Base-by-base conservation (phyloP, 2,113 vertebrate species). In the Rhinolophus ferrumequinum region DNA sequence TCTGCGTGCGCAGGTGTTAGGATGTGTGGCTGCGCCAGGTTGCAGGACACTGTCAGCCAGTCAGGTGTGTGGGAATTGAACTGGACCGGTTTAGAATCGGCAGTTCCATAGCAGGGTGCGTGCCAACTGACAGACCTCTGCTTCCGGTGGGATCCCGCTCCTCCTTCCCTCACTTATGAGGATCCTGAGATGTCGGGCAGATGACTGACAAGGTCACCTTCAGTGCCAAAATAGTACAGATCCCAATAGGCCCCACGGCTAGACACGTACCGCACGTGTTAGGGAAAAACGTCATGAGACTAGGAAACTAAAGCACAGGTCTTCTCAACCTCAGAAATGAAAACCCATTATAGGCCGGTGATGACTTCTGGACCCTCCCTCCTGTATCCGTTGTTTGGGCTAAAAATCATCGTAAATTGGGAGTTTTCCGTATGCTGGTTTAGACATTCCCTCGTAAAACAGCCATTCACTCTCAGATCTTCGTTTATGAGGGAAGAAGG, bases 181-280 rank as follows among this genome's bases (percentile, higher is more conserved):
- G 19, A 13, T 18, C 80, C 26, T 41, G n/a, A 80, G 70, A 33
- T 22, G 6, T 3, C 13, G 72, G 47, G 19, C 38, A 0, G 8
- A 8, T 52, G 54, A 21, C 26, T 3, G 19, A 6, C 66, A 33
- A 33, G 52, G 67, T 67, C 26, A 13, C 22, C 54, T 52, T 10
- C 54, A n/a, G 3, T 1, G 22, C 28, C n/a, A 13, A 9, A 44
- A 50, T 30, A 50, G 19, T 12, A 10, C 3, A n/a, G 26, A 22
- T 26, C 26, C 62, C 62, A 19, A 8, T 0, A 38, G 72, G 35
- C 8, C 30, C 67, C n/a, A 10, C 0, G 10, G 64, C 2, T 18
- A 50, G 67, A 58, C 26, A 8, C 0, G 1, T 8, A 8, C 24
- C 9, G 0, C 22, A 5, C 3, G 14, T 4, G 13, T 6, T 4